Evolutionary conservation across 2,888 invertebrate genomes (phyloP).

Genomic region (Cyrtodaria siliqua): DNA sequence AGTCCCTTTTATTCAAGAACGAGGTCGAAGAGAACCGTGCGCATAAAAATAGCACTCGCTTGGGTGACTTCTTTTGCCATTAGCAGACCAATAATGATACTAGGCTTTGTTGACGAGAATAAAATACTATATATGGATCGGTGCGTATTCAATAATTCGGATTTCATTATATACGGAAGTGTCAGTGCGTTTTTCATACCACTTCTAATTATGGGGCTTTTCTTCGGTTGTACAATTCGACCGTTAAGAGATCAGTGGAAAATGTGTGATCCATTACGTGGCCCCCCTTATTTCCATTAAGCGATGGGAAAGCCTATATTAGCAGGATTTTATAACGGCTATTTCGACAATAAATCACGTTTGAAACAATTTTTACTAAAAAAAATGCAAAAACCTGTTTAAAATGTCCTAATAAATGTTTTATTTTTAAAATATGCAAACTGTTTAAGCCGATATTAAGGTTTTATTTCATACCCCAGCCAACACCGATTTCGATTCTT

Average conservation of each 20-base stretch:
- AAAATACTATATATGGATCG: conserved; percentile 88
- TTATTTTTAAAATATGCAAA: too few relatives aligned
- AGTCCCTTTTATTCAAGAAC: conserved; percentile 91
- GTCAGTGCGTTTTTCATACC: conserved; percentile 98
- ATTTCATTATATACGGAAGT: conserved; percentile 93
- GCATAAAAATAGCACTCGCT: conserved; percentile 95
- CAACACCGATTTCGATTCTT: too few relatives aligned
- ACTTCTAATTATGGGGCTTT: conserved; percentile 96
- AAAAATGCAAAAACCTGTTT: too few relatives aligned
- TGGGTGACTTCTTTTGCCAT: conserved; percentile 93
- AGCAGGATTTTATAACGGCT: too few relatives aligned
- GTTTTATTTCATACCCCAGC: too few relatives aligned
- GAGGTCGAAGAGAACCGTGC: conserved; percentile 83
- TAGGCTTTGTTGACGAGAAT: conserved; percentile 88
- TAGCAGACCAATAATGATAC: conserved; percentile 86
- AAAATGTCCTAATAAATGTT: too few relatives aligned
- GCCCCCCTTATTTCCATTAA: conserved; percentile 71
- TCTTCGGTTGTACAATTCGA: conserved; percentile 96
- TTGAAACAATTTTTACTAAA: too few relatives aligned
- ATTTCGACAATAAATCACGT: too few relatives aligned
- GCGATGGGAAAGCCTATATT: conserved; percentile 69
- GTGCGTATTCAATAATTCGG: conserved; percentile 86
- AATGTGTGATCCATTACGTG: conserved; percentile 65
- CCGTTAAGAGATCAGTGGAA: conserved; percentile 92
- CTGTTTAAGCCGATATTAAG: too few relatives aligned